Evolutionary conservation across 2,888 invertebrate species (phyloP).

Genomic region (Archips crataeganus): DNA sequence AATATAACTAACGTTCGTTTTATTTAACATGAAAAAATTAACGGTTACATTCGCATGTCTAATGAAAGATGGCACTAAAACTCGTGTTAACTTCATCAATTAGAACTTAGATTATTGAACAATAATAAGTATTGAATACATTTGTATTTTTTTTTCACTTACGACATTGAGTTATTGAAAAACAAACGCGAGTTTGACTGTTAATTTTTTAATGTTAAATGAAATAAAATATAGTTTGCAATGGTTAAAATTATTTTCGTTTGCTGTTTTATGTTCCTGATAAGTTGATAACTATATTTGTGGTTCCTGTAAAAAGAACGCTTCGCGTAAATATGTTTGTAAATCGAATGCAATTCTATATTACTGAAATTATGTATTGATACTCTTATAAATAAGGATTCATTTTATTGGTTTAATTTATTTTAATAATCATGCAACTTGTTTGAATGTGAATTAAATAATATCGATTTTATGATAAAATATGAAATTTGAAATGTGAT

Average conservation of each 20-base stretch:
- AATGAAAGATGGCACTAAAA: too few species aligned
- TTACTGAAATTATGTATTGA: slow-evolving; percentile 6
- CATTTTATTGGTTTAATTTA: slow-evolving; percentile 8
- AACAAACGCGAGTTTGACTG: too few species aligned
- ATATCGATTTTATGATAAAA: neutral
- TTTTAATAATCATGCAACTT: slow-evolving; percentile 5
- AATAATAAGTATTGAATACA: too few species aligned
- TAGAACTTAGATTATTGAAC: too few species aligned
- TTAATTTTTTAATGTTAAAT: too few species aligned
- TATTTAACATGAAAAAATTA: too few species aligned
- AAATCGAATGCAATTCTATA: neutral
- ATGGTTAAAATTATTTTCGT: too few species aligned
- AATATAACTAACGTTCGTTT: too few species aligned
- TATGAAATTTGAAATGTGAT: slow-evolving; percentile 34
- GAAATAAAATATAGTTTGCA: neutral
- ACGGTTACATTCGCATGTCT: too few species aligned
- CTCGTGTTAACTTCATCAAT: too few species aligned
- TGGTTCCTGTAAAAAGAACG: slow-evolving; percentile 3
- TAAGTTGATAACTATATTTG: neutral
- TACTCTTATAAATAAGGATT: neutral
- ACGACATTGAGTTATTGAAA: too few species aligned
- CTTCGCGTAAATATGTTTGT: slow-evolving; percentile 8
- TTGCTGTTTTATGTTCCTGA: slow-evolving; percentile 1
- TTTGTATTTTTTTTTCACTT: too few species aligned
- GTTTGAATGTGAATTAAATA: neutral